These are phyloP conservation scores for Sceloporus tristichus DNA, from an alignment of 2,113 vertebrate species.

Conservation along the genomic window DNA sequence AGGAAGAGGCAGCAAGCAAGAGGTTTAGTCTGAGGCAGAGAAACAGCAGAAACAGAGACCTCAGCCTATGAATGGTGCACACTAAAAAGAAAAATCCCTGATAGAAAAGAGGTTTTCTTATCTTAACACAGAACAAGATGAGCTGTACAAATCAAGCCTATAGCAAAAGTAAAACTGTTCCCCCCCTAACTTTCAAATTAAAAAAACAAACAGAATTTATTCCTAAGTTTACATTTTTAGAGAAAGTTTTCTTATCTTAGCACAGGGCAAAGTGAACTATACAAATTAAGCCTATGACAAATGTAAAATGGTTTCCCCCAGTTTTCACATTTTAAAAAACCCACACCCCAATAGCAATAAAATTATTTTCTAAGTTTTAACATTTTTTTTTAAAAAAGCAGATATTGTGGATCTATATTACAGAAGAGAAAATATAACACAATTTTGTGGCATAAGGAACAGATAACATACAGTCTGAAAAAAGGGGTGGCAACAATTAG, in stretches of 20 bases:
- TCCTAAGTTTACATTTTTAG: background rate
- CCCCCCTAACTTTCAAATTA: conserved; percentile 36
- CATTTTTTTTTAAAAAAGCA: conserved; percentile 46
- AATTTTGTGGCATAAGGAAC: conserved; percentile 72
- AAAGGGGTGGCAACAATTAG: conserved; percentile 55
- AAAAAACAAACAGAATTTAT: background rate
- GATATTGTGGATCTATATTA: conserved; percentile 66
- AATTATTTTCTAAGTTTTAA: background rate
- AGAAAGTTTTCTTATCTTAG: background rate
- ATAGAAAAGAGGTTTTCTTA: too few relatives aligned
- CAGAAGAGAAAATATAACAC: conserved; percentile 66
- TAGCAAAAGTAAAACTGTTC: conserved; percentile 35
- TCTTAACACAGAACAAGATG: conserved; percentile 40
- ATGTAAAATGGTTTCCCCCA: conserved; percentile 51
- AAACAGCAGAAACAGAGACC: background rate
- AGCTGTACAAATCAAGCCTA: conserved; percentile 59
- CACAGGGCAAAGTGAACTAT: conserved; percentile 53
- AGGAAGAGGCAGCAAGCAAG: background rate
- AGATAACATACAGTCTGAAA: conserved; percentile 59
- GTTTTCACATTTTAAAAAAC: conserved; percentile 57
- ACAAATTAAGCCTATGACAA: conserved; percentile 48
- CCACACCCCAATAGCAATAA: too few relatives aligned
- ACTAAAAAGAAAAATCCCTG: background rate
- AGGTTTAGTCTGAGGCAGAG: background rate
- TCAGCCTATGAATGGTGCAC: background rate